phyloP scores from a whole-genome alignment of 1,140 invertebrate genomes.

The Cylas formicarius region DNA sequence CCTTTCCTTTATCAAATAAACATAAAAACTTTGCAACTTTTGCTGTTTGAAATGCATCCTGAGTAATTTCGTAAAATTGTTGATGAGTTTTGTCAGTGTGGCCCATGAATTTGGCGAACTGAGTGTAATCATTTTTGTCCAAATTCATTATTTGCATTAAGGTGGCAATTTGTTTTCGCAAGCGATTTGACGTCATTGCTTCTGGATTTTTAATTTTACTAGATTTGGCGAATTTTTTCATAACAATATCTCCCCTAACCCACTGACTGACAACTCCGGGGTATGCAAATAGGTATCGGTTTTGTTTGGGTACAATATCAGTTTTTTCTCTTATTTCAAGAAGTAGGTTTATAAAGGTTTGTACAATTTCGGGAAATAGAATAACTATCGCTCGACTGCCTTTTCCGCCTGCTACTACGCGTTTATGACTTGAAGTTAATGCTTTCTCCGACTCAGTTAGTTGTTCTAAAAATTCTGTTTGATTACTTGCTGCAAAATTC shows the following conservation, averaged over 20 bases:
- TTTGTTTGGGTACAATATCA: slow-evolving; percentile 3
- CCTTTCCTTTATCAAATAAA: no score
- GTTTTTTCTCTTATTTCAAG: slow-evolving; percentile 11
- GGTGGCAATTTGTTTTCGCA: slow-evolving; percentile 19
- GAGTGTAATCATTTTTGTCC: slow-evolving; percentile 12
- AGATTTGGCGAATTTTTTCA: slow-evolving; percentile 16
- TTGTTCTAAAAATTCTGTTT: slow-evolving; percentile 17
- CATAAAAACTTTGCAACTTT: no score
- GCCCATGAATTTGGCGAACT: slow-evolving; percentile 24
- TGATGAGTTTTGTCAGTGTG: slow-evolving; percentile 23
- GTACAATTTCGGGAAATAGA: slow-evolving; percentile 20
- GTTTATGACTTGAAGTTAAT: slow-evolving; percentile 19
- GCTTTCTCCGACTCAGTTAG: slow-evolving; percentile 16
- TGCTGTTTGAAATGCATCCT: no score
- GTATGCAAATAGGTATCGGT: slow-evolving; percentile 18
- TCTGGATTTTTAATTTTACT: slow-evolving; percentile 12
- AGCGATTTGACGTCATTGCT: slow-evolving; percentile 3
- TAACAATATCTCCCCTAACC: slow-evolving; percentile 8
- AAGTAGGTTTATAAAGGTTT: slow-evolving; percentile 14
- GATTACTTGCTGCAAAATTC: neutral
- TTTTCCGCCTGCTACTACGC: slow-evolving; percentile 25
- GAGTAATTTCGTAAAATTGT: slow-evolving; percentile 22
- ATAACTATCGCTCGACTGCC: slow-evolving; percentile 22
- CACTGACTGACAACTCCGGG: slow-evolving; percentile 9
- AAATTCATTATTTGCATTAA: slow-evolving; percentile 22